A percentile compares a stretch with the other conserved stretches of the same genome.
These are phyloP conservation scores for Operophtera brumata DNA, from an alignment of 2,888 invertebrate species.

Conservation along the genomic window DNA sequence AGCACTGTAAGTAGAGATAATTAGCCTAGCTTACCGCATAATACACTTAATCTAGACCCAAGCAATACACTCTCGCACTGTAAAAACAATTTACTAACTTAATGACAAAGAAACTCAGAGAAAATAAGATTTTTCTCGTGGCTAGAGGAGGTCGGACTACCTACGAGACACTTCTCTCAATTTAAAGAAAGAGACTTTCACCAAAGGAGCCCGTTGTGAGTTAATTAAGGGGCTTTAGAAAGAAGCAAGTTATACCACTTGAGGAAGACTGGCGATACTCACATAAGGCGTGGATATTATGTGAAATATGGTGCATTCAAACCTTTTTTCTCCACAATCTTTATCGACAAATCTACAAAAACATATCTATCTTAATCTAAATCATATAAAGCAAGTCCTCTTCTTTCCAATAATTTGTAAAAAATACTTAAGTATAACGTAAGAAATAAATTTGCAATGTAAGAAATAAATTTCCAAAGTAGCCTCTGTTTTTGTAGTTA, in stretches of 20 bases:
- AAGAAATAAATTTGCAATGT: too few relatives aligned
- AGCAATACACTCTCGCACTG: slow-evolving; percentile 51
- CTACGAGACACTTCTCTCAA: slow-evolving; percentile 31
- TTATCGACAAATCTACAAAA: too few relatives aligned
- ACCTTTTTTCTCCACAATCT: too few relatives aligned
- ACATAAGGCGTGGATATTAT: too few relatives aligned
- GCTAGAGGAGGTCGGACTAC: slow-evolving; percentile 36
- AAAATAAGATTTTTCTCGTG: slow-evolving; percentile 53
- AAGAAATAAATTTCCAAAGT: too few relatives aligned
- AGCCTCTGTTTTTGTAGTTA: too few relatives aligned
- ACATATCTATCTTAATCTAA: too few relatives aligned
- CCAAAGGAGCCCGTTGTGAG: slow-evolving; percentile 34
- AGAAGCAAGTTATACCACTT: neutral
- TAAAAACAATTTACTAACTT: slow-evolving; percentile 66
- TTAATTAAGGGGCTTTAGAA: slow-evolving; percentile 29
- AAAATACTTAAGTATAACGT: too few relatives aligned
- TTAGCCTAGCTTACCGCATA: slow-evolving; percentile 56
- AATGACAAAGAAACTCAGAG: slow-evolving; percentile 60
- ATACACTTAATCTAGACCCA: slow-evolving; percentile 64
- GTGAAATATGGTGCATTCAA: too few relatives aligned
- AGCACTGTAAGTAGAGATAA: slow-evolving; percentile 41
- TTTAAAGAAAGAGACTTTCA: slow-evolving; percentile 35
- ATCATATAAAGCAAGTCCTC: too few relatives aligned
- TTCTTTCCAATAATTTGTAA: too few relatives aligned
- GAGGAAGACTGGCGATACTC: neutral